Conservation (phyloP, 2,797 vertebrate genomes). For the Hypotaenidia philippensis region DNA sequence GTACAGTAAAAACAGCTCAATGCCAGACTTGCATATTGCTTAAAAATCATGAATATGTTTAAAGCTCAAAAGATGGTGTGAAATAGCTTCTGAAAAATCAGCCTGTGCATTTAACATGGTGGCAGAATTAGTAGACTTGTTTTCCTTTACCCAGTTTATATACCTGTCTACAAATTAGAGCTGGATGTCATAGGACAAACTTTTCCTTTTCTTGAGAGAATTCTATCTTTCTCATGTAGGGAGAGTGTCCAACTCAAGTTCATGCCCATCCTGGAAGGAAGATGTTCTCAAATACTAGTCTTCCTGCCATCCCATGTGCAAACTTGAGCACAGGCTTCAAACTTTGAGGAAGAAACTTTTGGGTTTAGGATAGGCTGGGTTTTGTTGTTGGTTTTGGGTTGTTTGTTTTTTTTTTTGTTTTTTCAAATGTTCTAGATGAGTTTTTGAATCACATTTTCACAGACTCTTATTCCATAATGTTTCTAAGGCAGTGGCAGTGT, state of each 20-base stretch:
- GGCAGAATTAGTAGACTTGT: not conserved
- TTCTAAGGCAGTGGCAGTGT: not conserved
- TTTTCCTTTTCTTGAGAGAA: not conserved
- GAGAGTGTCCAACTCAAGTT: not conserved
- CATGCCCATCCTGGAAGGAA: not conserved
- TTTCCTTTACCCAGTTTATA: not conserved
- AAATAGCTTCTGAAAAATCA: not conserved
- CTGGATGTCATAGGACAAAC: not conserved
- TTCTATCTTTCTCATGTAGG: not conserved
- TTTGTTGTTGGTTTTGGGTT: no score
- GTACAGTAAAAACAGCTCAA: not conserved
- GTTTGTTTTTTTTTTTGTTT: not conserved
- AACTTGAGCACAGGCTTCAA: not conserved
- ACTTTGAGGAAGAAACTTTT: not conserved
- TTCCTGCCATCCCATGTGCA: not conserved
- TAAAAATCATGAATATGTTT: not conserved
- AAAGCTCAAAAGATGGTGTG: not conserved
- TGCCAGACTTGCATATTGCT: not conserved
- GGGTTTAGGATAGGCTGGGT: not conserved
- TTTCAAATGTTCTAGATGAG: not conserved
- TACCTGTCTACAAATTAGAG: not conserved
- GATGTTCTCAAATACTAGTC: not conserved
- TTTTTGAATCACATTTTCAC: not conserved
- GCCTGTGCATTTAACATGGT: not conserved
- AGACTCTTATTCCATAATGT: not conserved